Conservation (phyloP, 2,888 invertebrate species). For the Acronicta psi region DNA sequence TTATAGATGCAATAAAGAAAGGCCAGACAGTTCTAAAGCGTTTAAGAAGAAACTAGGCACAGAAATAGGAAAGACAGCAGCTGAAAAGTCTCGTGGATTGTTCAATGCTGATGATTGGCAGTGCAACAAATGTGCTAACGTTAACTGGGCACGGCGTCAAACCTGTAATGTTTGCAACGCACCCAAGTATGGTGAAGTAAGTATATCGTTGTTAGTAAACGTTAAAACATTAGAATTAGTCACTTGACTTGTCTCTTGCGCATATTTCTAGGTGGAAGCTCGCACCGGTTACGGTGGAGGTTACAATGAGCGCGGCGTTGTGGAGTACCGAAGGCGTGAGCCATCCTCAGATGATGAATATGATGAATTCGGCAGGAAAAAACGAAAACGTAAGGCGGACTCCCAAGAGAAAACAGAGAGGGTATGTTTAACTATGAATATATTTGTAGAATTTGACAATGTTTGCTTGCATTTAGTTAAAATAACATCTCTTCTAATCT, state of each 20-base stretch:
- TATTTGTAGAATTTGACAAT: slow-evolving; percentile 23
- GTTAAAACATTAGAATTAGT: background rate
- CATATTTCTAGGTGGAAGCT: slow-evolving; percentile 89
- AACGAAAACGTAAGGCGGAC: slow-evolving; percentile 85
- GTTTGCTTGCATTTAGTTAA: slow-evolving; percentile 40
- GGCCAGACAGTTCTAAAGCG: slow-evolving; percentile 76
- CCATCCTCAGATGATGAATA: slow-evolving; percentile 98
- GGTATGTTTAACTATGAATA: slow-evolving; percentile 36
- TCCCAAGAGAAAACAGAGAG: slow-evolving; percentile 68
- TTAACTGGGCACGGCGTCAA: slow-evolving; percentile 98
- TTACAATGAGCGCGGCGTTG: slow-evolving; percentile 98
- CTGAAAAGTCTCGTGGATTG: slow-evolving; percentile 99
- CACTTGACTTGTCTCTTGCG: slow-evolving; percentile 6
- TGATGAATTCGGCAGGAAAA: slow-evolving; percentile 95
- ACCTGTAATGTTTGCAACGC: slow-evolving; percentile 99
- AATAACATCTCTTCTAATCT: slow-evolving; percentile 48
- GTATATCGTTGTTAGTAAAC: slow-evolving; percentile 64
- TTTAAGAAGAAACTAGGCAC: slow-evolving; percentile 95
- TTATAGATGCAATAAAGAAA: slow-evolving; percentile 96
- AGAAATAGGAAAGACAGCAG: slow-evolving; percentile 99
- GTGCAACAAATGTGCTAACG: slow-evolving; percentile 99
- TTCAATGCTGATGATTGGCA: slow-evolving; percentile 99
- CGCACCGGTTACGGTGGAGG: slow-evolving; percentile 95
- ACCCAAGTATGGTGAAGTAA: slow-evolving; percentile 98
- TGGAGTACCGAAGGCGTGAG: slow-evolving; percentile 97